Base-by-base conservation (phyloP, 2,888 invertebrate genomes). In the Amorpha juglandis region DNA sequence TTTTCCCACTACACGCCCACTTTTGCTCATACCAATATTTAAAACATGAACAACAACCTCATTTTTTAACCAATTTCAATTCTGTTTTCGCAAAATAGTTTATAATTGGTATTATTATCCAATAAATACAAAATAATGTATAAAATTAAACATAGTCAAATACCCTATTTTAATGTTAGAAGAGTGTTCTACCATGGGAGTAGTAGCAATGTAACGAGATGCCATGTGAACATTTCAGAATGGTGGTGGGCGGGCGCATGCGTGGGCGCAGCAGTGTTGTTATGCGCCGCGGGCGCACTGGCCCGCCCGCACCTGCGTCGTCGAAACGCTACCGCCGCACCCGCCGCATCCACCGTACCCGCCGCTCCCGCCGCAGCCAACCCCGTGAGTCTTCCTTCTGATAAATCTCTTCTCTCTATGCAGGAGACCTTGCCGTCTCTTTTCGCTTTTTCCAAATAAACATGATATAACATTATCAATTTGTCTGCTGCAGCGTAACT, bases 171-270 rank as follows among this genome's bases (percentile, higher is more conserved):
- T 19, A 12, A 19, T 38, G 42, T 19, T 42, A 19, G 38, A 19
- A 58, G 19, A 38, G 42, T 19, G 19, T 45, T 68, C 68, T 52
- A 55, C 52, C n/a, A 27, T 63, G 16, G 52, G 52, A 12, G n/a
- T 12, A 14, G 58, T 38, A 58, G 58, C 58, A 58, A 58, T 58
- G 58, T 65, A 62, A 67, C 27, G 52, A 68, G 45, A 47, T 48
- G 67, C 66, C 64, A 48, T 47, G 55, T 71, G 64, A 71, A 69
- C 69, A 27, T 89, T 89, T 51, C 89, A 92, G 92, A 89, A 83
- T 93, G 92, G 92, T 92, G 92, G 92, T 91, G 91, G 92, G 89
- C 88, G 81, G 91, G 92, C 90, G 92, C 87, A 91, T 92, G 92
- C 87, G 85, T 86, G 79, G 92, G 91, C 81, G 91, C 88, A 78